These are phyloP conservation scores for Syritta pipiens DNA, from an alignment of 2,888 invertebrate genomes.

Conservation along the genomic window DNA sequence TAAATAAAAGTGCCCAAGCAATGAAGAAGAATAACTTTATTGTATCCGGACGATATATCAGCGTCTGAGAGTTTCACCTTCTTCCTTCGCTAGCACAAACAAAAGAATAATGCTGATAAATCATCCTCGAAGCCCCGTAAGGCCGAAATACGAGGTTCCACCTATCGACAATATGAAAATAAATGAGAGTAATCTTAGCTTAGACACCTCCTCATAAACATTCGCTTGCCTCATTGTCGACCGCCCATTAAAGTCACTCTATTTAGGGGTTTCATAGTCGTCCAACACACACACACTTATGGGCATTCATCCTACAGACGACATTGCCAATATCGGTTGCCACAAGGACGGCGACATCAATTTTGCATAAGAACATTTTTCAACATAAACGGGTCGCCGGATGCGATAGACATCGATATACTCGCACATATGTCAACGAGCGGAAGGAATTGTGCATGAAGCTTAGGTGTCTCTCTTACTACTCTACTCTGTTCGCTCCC, in stretches of 20 bases:
- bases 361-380: conserved; percentile 66
- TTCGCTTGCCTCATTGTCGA: conserved; percentile 54
- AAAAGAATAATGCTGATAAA: conserved; percentile 42
- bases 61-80: conserved; percentile 38
- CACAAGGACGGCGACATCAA: conserved; percentile 56
- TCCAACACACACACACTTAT: conserved; percentile 6
- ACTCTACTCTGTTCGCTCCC: conserved; percentile 17
- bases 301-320: conserved; percentile 21
- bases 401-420: conserved; percentile 60
- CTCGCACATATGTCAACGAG: conserved; percentile 43
- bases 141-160: conserved; percentile 44
- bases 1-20: conserved; percentile 28
- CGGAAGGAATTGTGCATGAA: conserved; percentile 61
- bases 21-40: conserved; percentile 60
- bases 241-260: conserved; percentile 33
- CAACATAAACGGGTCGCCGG: conserved; percentile 65
- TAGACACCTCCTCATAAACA: conserved; percentile 59
- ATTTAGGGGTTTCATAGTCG: conserved; percentile 26
- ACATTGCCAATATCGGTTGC: conserved; percentile 59
- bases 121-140: conserved; percentile 53
- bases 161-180: conserved; percentile 60
- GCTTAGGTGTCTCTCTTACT: conserved; percentile 32
- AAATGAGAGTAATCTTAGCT: conserved; percentile 62
- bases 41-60: conserved; percentile 38
- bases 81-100: conserved; percentile 24